Conservation (phyloP, 2,888 invertebrate genomes). For the Mythimna loreyi region DNA sequence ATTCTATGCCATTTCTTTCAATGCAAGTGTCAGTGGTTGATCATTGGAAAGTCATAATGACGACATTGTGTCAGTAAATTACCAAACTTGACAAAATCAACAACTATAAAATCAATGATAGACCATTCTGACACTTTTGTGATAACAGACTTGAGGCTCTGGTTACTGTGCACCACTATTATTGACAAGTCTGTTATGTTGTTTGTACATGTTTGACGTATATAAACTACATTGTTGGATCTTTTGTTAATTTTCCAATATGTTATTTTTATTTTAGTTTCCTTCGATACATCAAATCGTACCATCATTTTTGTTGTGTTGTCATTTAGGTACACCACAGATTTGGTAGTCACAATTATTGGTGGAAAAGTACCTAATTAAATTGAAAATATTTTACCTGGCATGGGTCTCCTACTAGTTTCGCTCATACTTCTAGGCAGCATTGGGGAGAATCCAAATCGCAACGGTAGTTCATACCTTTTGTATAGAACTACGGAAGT, state of each 20-base stretch:
- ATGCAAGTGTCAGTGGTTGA: no score
- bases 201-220: no score
- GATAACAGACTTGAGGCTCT: no score
- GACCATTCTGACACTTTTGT: no score
- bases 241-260: not conserved
- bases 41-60: no score
- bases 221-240: not conserved
- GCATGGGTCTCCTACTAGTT: conserved; percentile 77
- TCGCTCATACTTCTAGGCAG: conserved; percentile 75
- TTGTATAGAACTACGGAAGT: conserved; percentile 72
- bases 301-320: not conserved
- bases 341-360: not conserved
- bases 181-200: no score
- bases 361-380: not conserved
- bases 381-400: conserved; percentile 70
- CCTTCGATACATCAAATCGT: not conserved
- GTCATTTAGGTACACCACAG: no score
- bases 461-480: conserved; percentile 71
- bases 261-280: not conserved
- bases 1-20: no score
- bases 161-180: no score
- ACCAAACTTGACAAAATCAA: no score
- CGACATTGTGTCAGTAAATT: no score
- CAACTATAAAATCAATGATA: no score
- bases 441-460: conserved; percentile 78